Evolutionary conservation across 2,797 vertebrate genomes (phyloP), one percentile per base, ranked within the genome.

Genomic region (Petrocephalus schoutedeni): DNA sequence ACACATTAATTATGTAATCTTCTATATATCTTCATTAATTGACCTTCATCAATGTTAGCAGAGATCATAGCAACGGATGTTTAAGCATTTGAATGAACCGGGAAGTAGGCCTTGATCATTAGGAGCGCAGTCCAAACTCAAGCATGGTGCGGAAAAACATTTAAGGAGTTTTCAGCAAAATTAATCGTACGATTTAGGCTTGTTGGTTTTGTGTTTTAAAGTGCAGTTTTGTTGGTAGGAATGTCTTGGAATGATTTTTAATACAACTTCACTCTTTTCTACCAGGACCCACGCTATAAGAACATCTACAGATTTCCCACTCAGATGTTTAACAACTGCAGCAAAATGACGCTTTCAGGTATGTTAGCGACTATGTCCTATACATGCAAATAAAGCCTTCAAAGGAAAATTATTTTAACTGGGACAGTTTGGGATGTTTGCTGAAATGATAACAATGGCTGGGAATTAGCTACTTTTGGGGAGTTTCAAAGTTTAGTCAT

Each of bases 331-430:
- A 54, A 53, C 64, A 71, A 7, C 64, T 10, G 67, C 51, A 49
- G 36, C 85, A 89, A 61, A 74, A 93, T 93, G 92, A 91, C 92
- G 87, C 91, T 92, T 19, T 86, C 91, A 91, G 92, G 92, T 93
- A 87, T n/a, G 87, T 89, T 4, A 12, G 21, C 41, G 3, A 49
- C 9, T 6, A 10, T 45, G 14, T 19, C 14, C 32, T 8, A 16
- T 45, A 16, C 12, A 14, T 45, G 71, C 36, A 45, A 45, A 77
- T 45, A 45, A 36, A 77, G 36, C 7, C 71, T 6, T 77, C 0
- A 7, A 77, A 77, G 71, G 1, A 77, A 77, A 45, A 36, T 77
- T 0, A 74, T 41, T 74, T 74, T 19, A 74, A 74, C 71, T 74
- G 36, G 71, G 71, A 45, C 71, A 67, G 41, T 45, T 45, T 45